These are phyloP conservation scores for Passerina amoena DNA, from an alignment of 2,113 vertebrate genomes.

Conservation along the genomic window DNA sequence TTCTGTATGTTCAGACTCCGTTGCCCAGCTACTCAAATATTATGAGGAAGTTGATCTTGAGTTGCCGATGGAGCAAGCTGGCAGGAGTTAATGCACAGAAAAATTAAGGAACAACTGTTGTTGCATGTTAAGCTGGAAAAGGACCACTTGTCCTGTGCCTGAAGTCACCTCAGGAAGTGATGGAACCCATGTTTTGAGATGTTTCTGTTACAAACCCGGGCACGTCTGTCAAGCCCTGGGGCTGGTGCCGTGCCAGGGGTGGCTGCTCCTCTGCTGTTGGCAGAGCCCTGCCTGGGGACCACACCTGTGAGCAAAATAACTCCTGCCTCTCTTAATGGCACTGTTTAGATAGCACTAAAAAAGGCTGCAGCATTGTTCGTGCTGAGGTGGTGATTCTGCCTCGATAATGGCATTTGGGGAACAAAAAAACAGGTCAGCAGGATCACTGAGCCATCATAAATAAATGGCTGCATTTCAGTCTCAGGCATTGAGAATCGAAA, in stretches of 20 bases:
- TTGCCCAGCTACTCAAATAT: neutral
- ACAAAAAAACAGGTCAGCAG: neutral
- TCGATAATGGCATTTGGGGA: neutral
- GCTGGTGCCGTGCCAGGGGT: neutral
- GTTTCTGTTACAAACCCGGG: neutral
- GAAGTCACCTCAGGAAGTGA: neutral
- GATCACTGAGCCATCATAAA: neutral
- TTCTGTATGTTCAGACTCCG: rapidly evolving
- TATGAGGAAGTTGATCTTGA: neutral
- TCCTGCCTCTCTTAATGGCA: neutral
- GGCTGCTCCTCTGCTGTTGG: neutral
- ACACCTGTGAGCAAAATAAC: neutral
- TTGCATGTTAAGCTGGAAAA: neutral
- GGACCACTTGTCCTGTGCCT: neutral
- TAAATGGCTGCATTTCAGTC: neutral
- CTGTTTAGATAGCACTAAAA: neutral
- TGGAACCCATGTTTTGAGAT: neutral
- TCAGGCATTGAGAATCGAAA: neutral
- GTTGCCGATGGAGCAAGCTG: neutral
- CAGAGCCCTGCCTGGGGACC: neutral
- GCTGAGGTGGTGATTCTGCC: neutral
- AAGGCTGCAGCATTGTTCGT: neutral
- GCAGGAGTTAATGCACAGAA: neutral
- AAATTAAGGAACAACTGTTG: neutral
- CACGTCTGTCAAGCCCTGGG: rapidly evolving